Conservation (phyloP, 92 coral and sea anemone genomes). For the Epizoanthus illoricatus region DNA sequence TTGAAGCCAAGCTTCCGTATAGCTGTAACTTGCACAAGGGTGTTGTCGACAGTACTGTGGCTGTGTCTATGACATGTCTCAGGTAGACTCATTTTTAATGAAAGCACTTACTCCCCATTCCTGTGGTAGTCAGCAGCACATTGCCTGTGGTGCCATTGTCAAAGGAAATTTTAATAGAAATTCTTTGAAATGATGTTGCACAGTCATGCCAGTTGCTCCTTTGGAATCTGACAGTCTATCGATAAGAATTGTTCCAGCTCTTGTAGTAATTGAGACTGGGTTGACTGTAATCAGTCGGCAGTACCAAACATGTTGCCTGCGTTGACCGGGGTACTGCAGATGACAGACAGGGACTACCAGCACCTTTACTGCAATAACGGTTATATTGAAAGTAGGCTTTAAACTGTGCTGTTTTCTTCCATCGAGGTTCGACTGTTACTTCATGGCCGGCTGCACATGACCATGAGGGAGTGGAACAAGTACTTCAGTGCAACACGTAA, state of each 20-base stretch:
- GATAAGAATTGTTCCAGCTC: no score
- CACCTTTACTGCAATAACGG: neutral
- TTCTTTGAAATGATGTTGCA: neutral
- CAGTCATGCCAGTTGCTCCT: neutral
- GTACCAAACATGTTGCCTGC: no score
- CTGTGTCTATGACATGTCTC: no score
- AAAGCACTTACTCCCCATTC: no score
- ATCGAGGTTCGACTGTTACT: conserved; percentile 81
- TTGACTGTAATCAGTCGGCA: no score
- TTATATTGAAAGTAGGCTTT: neutral
- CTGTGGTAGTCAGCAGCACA: no score
- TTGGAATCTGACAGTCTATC: neutral
- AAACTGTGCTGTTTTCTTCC: conserved; percentile 12
- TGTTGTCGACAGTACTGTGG: neutral
- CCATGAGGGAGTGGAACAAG: conserved; percentile 85
- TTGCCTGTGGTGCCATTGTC: no score
- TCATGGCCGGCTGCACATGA: conserved; percentile 91
- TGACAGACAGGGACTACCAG: neutral
- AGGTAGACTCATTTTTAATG: no score
- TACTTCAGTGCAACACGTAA: conserved; percentile 93
- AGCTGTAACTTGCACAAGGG: neutral
- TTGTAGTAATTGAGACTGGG: no score
- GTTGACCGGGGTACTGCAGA: neutral
- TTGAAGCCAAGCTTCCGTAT: neutral
- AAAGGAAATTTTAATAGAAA: neutral